Evolutionary conservation across 2,888 invertebrate species (phyloP).

Genomic region (Microctonus brassicae): DNA sequence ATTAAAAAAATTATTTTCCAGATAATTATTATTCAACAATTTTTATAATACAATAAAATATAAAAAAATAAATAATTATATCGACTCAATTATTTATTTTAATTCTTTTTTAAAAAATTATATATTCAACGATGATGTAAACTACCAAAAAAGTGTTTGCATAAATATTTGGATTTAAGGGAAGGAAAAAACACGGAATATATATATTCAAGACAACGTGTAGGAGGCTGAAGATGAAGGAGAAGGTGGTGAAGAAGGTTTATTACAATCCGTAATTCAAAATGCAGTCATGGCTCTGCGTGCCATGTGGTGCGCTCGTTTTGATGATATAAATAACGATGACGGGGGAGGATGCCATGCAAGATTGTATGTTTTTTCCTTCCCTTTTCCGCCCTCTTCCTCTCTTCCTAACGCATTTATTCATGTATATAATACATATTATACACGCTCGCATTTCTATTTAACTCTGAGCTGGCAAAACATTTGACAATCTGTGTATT

Average conservation of each 20-base stretch:
- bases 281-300: constrained; percentile 23
- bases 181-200: too few species aligned
- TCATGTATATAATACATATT: too few species aligned
- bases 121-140: neutral
- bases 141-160: constrained; percentile 5
- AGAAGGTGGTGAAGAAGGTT: neutral
- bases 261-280: constrained; percentile 27
- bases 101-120: too few species aligned
- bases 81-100: too few species aligned
- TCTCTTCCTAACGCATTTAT: too few species aligned
- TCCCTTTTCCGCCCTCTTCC: neutral
- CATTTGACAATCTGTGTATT: constrained; percentile 3
- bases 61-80: too few species aligned
- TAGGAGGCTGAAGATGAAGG: neutral
- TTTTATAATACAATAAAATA: too few species aligned
- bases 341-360: constrained; percentile 6
- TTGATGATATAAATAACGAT: constrained; percentile 26
- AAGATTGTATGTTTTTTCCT: neutral
- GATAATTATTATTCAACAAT: too few species aligned
- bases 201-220: too few species aligned
- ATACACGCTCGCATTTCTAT: neutral
- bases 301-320: constrained; percentile 16
- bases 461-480: constrained; percentile 1
- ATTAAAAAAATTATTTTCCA: too few species aligned
- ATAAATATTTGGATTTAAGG: constrained; percentile 9